Conservation (phyloP, 2,888 invertebrate genomes). For the Agrypnus murinus region DNA sequence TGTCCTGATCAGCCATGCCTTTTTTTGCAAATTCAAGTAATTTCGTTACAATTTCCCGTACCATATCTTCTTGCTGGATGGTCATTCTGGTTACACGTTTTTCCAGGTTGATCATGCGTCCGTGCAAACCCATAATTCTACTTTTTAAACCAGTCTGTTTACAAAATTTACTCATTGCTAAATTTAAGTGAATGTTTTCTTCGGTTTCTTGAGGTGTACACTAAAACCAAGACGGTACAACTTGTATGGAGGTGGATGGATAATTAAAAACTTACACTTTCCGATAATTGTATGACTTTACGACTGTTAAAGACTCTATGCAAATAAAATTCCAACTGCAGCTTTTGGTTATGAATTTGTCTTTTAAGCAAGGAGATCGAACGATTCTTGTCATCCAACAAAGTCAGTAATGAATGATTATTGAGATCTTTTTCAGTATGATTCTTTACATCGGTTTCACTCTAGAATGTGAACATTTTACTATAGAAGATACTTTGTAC, state of each 20-base stretch:
- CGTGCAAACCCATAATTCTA: conserved; percentile 59
- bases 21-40: background rate
- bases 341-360: conserved; percentile 64
- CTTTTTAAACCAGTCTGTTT: conserved; percentile 62
- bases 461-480: too few species aligned
- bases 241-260: too few species aligned
- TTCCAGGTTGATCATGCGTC: conserved; percentile 61
- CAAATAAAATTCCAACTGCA: conserved; percentile 64
- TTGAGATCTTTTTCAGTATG: too few species aligned
- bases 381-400: conserved; percentile 65
- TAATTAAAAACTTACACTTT: conserved; percentile 60
- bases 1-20: too few species aligned
- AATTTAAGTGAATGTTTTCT: conserved; percentile 61
- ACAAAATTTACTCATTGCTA: conserved; percentile 63
- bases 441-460: too few species aligned
- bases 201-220: conserved; percentile 59
- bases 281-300: conserved; percentile 60
- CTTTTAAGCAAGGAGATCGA: conserved; percentile 60
- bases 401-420: conserved; percentile 33
- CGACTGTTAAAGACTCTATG: conserved; percentile 57
- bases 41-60: conserved; percentile 10
- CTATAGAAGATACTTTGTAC: background rate
- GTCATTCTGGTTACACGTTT: conserved; percentile 53
- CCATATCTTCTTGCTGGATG: conserved; percentile 59
- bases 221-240: conserved; percentile 50